Conservation (phyloP, 2,113 vertebrate genomes). For the Fregetta grallaria region DNA sequence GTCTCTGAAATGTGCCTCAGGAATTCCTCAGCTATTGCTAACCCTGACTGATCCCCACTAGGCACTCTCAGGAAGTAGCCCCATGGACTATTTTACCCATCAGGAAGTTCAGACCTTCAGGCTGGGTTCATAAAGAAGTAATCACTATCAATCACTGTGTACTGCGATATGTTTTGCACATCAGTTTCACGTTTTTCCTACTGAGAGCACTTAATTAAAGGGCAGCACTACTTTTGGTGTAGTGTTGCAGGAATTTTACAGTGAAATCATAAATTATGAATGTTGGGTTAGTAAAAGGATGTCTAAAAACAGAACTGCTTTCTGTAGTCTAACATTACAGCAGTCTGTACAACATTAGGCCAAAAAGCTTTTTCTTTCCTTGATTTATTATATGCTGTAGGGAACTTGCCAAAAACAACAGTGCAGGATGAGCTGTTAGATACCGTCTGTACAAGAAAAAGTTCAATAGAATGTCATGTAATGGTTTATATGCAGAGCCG, state of each 20-base stretch:
- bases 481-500: slow-evolving; percentile 49
- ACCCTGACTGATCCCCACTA: slow-evolving; percentile 71
- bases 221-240: slow-evolving; percentile 79
- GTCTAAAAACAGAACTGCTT: slow-evolving; percentile 81
- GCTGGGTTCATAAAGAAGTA: slow-evolving; percentile 88
- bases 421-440: slow-evolving; percentile 84
- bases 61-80: slow-evolving; percentile 86
- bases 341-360: slow-evolving; percentile 72
- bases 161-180: slow-evolving; percentile 74
- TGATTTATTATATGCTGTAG: slow-evolving; percentile 91
- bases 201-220: slow-evolving; percentile 81
- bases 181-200: slow-evolving; percentile 78
- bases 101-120: slow-evolving; percentile 88
- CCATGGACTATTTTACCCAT: slow-evolving; percentile 78
- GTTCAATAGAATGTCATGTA: slow-evolving; percentile 87
- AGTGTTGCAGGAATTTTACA: slow-evolving; percentile 80
- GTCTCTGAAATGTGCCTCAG: slow-evolving; percentile 57
- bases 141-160: slow-evolving; percentile 84
- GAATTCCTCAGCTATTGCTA: slow-evolving; percentile 77
- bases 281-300: slow-evolving; percentile 77
- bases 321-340: slow-evolving; percentile 78
- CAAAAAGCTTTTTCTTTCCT: slow-evolving; percentile 81
- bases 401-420: slow-evolving; percentile 90
- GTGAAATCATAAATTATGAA: slow-evolving; percentile 84
- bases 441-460: slow-evolving; percentile 76